These are phyloP conservation scores for Hofmannophila pseudospretella DNA, from an alignment of 2,888 invertebrate species.

Conservation along the genomic window DNA sequence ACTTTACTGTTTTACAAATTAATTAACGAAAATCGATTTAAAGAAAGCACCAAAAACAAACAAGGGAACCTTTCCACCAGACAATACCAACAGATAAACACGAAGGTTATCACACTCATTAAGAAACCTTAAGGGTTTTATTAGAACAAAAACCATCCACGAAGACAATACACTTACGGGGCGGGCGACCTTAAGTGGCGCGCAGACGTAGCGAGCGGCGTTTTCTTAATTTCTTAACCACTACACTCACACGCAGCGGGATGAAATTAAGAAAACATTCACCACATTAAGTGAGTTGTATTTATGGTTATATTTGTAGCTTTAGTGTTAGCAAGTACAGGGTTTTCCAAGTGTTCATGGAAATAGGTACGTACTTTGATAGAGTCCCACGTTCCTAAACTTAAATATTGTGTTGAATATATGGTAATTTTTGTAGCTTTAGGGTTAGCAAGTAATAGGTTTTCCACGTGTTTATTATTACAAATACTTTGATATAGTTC, in stretches of 20 bases:
- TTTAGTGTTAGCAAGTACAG: slow-evolving; percentile 11
- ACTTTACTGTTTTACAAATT: too few relatives aligned
- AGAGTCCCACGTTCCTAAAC: too few relatives aligned
- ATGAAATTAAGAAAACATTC: slow-evolving; percentile 76
- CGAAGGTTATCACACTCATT: slow-evolving; percentile 55
- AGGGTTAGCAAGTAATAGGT: too few relatives aligned
- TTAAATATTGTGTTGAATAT: too few relatives aligned
- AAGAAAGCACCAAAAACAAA: slow-evolving; percentile 9
- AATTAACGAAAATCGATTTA: too few relatives aligned
- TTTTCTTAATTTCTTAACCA: slow-evolving; percentile 76
- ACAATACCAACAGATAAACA: slow-evolving; percentile 30
- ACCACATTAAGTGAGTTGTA: slow-evolving; percentile 52
- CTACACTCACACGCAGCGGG: slow-evolving; percentile 65
- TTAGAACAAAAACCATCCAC: slow-evolving; percentile 63
- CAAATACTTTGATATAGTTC: too few relatives aligned
- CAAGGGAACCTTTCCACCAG: slow-evolving; percentile 23
- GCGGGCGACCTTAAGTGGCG: slow-evolving; percentile 56
- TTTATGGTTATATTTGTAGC: slow-evolving; percentile 43
- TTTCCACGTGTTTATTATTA: too few relatives aligned
- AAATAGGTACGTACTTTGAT: too few relatives aligned
- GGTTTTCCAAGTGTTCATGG: too few relatives aligned
- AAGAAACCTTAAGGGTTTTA: slow-evolving; percentile 64
- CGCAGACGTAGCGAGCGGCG: slow-evolving; percentile 58
- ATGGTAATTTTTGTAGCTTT: too few relatives aligned
- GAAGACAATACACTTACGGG: slow-evolving; percentile 63